These are phyloP conservation scores for Drosophila nikananu DNA, from an alignment of 1,140 invertebrate species.

Conservation along the genomic window DNA sequence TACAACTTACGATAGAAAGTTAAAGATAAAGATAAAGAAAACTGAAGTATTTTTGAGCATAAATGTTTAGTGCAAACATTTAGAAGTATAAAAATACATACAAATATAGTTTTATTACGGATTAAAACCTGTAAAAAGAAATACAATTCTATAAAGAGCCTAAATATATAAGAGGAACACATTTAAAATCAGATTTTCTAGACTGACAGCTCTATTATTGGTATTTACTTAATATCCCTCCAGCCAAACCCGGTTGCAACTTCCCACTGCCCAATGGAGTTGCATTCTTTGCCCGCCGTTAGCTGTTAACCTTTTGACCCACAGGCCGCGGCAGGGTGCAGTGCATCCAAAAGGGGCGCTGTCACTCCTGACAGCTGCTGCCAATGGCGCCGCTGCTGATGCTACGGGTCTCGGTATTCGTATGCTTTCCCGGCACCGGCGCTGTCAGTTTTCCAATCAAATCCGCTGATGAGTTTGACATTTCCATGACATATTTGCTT, in stretches of 20 bases:
- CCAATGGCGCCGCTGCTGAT: constrained; percentile 32
- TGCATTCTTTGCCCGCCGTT: neutral
- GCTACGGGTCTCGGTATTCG: constrained; percentile 2
- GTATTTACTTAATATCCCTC: constrained; percentile 2
- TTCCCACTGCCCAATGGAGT: neutral
- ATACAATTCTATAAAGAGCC: neutral
- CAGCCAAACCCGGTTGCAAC: neutral
- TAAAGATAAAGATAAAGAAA: neutral
- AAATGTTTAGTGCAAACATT: neutral
- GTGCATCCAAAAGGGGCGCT: constrained; percentile 33
- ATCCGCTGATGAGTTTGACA: constrained; percentile 78
- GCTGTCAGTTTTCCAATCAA: constrained; percentile 80
- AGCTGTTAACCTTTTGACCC: constrained; percentile 31
- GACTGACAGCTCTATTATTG: constrained; percentile 13
- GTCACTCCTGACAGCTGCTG: constrained; percentile 50
- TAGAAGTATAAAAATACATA: neutral
- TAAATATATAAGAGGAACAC: neutral
- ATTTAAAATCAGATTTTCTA: neutral
- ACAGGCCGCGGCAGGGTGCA: constrained; percentile 5
- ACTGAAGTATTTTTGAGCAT: neutral
- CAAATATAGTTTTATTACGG: neutral
- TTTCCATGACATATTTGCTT: constrained; percentile 82
- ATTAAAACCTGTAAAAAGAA: too few relatives aligned
- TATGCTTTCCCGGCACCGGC: constrained; percentile 21
- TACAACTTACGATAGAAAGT: neutral